phyloP scores from a whole-genome alignment of 1,140 invertebrate species.

The Nymphalis io region DNA sequence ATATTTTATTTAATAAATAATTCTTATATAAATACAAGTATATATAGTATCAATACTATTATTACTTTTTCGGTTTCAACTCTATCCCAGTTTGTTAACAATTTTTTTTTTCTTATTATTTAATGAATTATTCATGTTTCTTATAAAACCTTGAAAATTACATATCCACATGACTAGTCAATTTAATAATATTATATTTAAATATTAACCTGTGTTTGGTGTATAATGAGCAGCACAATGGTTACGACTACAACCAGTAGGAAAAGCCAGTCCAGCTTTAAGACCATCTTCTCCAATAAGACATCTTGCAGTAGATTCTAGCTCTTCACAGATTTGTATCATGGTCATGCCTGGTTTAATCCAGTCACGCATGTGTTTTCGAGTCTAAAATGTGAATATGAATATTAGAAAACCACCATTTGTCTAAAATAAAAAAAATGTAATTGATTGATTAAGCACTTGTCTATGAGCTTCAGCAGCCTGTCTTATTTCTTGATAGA shows the following conservation, averaged over 20 bases:
- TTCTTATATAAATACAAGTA: too few relatives aligned
- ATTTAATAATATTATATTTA: background rate
- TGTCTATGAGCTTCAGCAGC: slow-evolving; percentile 99
- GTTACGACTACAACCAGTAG: slow-evolving; percentile 99
- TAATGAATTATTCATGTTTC: too few relatives aligned
- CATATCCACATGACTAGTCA: too few relatives aligned
- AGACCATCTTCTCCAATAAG: slow-evolving; percentile 97
- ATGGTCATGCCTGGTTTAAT: slow-evolving; percentile 99
- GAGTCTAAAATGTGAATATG: slow-evolving; percentile 83
- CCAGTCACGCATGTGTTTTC: slow-evolving; percentile 93
- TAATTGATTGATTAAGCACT: slow-evolving; percentile 49
- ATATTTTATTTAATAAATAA: too few relatives aligned
- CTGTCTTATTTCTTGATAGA: slow-evolving; percentile 96
- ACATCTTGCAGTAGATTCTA: slow-evolving; percentile 94
- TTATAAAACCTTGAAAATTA: too few relatives aligned
- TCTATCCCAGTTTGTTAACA: too few relatives aligned
- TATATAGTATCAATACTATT: too few relatives aligned
- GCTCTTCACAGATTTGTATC: slow-evolving; percentile 99
- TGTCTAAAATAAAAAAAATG: background rate
- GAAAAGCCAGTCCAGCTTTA: slow-evolving; percentile 98
- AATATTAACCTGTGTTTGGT: slow-evolving; percentile 91
- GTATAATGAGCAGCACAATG: slow-evolving; percentile 99
- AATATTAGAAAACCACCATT: background rate
- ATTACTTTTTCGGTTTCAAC: too few relatives aligned
- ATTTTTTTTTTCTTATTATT: too few relatives aligned